phyloP scores from a whole-genome alignment of 2,113 vertebrate genomes.

The Sturnira hondurensis region DNA sequence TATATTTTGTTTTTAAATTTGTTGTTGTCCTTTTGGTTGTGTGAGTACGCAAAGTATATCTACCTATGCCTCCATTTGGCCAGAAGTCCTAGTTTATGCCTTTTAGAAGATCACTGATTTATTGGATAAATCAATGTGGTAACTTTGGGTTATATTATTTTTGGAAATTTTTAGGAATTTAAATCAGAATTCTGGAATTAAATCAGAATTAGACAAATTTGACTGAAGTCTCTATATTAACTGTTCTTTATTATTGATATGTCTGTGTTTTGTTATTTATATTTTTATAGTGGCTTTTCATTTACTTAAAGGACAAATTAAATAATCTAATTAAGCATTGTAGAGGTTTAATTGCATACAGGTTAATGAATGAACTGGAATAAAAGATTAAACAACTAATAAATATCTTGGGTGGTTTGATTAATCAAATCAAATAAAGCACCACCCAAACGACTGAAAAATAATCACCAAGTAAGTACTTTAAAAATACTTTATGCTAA shows the following conservation, averaged over 20 bases:
- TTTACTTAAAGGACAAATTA: not conserved
- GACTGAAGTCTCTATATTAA: not conserved
- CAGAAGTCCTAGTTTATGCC: too few relatives aligned
- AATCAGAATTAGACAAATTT: not conserved
- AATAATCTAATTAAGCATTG: not conserved
- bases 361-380: not conserved
- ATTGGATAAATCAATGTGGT: not conserved
- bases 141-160: not conserved
- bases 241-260: not conserved
- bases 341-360: not conserved
- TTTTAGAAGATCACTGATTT: not conserved
- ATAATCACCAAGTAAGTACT: not conserved
- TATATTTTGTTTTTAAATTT: too few relatives aligned
- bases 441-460: not conserved
- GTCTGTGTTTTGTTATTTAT: not conserved
- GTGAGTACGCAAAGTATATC: too few relatives aligned
- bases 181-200: not conserved
- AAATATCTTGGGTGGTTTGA: not conserved
- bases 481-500: not conserved
- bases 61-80: too few relatives aligned
- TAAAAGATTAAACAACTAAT: slow-evolving; percentile 5
- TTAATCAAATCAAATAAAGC: not conserved
- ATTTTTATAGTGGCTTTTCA: not conserved
- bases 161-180: not conserved
- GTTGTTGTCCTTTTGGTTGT: too few relatives aligned